A percentile compares a stretch with the other conserved stretches of the same genome.
phyloP scores from a whole-genome alignment of 1,140 invertebrate genomes.

The Harpegnathos saltator region DNA sequence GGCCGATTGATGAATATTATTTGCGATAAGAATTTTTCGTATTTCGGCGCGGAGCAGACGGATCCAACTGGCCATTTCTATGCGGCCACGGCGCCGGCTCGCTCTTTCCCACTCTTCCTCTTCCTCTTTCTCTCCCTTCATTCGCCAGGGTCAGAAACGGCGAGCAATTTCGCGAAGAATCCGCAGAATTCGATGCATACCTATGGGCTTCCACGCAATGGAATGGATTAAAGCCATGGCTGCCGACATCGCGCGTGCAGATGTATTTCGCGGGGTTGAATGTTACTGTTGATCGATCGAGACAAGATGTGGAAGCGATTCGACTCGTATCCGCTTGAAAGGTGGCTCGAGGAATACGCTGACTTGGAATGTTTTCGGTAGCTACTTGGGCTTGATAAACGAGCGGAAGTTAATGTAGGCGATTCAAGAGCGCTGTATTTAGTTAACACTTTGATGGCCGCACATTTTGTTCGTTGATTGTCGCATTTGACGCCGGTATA shows the following conservation, averaged over 20 bases:
- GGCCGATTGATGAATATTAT: constrained; percentile 76
- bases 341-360: not conserved
- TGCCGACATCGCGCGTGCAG: constrained; percentile 22
- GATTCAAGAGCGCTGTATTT: too few species aligned
- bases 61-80: constrained; percentile 74
- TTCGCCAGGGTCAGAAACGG: constrained; percentile 26
- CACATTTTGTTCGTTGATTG: too few species aligned
- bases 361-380: too few species aligned
- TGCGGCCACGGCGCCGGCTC: constrained; percentile 63
- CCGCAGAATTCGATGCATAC: constrained; percentile 79
- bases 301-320: not conserved
- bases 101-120: not conserved
- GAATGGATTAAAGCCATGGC: constrained; percentile 76
- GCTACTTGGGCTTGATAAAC: too few species aligned
- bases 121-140: not conserved
- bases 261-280: not conserved
- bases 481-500: too few species aligned
- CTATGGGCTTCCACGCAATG: constrained; percentile 64
- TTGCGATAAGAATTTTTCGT: constrained; percentile 79
- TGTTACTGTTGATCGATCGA: constrained; percentile 32
- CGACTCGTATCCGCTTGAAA: not conserved
- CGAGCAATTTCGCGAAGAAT: constrained; percentile 78
- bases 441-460: too few species aligned
- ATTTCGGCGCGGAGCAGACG: constrained; percentile 61
- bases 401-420: too few species aligned